Percentiles rank a stretch among this genome's conserved stretches.
phyloP scores from a whole-genome alignment of 2,797 vertebrate species.

The Hypotaenidia philippensis region DNA sequence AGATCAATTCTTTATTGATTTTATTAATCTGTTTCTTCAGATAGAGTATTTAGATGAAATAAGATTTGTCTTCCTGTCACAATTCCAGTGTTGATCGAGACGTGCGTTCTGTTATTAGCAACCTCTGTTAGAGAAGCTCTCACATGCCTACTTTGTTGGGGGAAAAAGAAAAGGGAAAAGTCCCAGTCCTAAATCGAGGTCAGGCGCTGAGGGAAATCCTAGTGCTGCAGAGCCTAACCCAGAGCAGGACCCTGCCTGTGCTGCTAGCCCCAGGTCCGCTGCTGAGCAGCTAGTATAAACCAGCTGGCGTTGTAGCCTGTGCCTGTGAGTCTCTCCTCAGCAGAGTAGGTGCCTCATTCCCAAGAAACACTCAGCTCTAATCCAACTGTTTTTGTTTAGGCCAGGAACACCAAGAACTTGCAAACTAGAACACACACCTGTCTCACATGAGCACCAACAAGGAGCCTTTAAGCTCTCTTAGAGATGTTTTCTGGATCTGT shows the following conservation, averaged over 20 bases:
- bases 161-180: not conserved
- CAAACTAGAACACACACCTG: not conserved
- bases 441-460: not conserved
- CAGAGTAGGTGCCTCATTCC: not conserved
- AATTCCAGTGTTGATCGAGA: not conserved
- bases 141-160: not conserved
- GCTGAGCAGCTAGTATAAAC: not conserved
- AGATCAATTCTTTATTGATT: not conserved
- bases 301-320: too few species aligned
- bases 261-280: fast-evolving
- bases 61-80: not conserved
- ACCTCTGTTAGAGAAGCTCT: not conserved
- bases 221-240: not conserved
- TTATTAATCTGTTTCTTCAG: not conserved
- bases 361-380: not conserved
- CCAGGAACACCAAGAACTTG: not conserved
- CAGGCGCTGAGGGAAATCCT: not conserved
- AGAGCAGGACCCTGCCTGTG: not conserved
- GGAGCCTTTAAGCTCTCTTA: not conserved
- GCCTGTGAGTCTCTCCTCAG: not conserved
- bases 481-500: not conserved
- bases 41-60: not conserved
- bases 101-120: not conserved
- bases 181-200: not conserved
- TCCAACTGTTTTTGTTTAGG: not conserved